phyloP scores from a whole-genome alignment of 1,140 invertebrate species.

The Palaemon carinicauda region DNA sequence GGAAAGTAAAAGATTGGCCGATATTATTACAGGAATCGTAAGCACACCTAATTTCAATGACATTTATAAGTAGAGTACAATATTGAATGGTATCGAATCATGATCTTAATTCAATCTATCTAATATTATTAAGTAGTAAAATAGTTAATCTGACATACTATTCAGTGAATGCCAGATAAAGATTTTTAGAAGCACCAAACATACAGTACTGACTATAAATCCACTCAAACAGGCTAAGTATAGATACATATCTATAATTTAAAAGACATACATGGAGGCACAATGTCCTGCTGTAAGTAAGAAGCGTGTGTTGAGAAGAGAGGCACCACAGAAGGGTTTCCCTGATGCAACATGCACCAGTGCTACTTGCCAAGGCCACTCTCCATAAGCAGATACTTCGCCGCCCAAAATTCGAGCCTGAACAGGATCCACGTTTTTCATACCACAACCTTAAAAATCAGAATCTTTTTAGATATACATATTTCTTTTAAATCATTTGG shows the following conservation, averaged over 20 bases:
- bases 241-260: neutral
- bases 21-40: neutral
- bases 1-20: neutral
- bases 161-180: too few species aligned
- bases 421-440: neutral
- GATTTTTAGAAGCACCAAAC: too few species aligned
- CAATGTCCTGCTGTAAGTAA: conserved; percentile 20
- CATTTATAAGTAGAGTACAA: neutral
- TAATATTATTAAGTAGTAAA: too few species aligned
- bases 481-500: too few species aligned
- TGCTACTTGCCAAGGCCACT: conserved; percentile 23
- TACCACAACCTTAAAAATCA: neutral
- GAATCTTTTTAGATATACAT: too few species aligned
- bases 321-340: conserved; percentile 1
- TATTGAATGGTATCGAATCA: too few species aligned
- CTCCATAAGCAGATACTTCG: neutral
- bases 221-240: neutral
- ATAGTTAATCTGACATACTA: too few species aligned
- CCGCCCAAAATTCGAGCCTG: conserved; percentile 13
- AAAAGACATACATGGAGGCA: neutral
- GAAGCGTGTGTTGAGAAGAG: conserved; percentile 15
- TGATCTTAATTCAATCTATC: too few species aligned
- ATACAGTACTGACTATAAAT: neutral
- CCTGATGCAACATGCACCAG: neutral
- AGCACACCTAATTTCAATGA: neutral